Evolutionary conservation across 2,888 invertebrate species (phyloP), one percentile per base, ranked within the genome.

Genomic region (Callinectes sapidus): DNA sequence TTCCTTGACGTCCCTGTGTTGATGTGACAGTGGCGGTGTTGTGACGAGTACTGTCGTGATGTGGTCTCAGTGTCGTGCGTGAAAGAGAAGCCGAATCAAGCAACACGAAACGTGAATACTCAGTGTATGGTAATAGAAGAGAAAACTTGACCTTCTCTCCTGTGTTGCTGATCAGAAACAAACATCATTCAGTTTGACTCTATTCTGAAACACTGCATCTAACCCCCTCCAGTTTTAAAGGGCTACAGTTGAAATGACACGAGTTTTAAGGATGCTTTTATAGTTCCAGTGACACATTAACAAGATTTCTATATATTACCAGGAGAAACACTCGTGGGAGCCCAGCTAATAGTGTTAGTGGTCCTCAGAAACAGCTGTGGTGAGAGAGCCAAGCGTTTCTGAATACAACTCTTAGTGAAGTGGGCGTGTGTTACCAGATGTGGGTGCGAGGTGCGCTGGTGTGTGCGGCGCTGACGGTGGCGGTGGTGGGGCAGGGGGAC

Each of bases 401-500:
- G 48, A 48, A 48, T 48, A 48, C 48, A 48, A 10, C 48, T 6
- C 32, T 35, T 14, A 16, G 81, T 35, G 16, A 32, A 28, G 81
- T 16, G 81, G 32, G 81, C 35, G 81, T 35, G 81, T 81, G 35
- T 2, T 35, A 2, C 32, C 55, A 55, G 88, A 88, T 88, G 88
- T 55, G 88, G 54, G 48, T 16, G 88, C 54, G 48, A 54, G 55
- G 48, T n/a, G 54, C 55, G 88, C 54, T 54, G 88, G 32, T 88
- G 48, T 48, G 48, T 48, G 88, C 42, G 88, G 48, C 55, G n/a
- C 71, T 71, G 71, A 71, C 71, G 54, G 88, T 55, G 71, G 71
- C 71, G 32, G 88, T 54, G 88, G 88, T 48, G 28, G 88, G 55
- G 54, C 54, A 88, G 61, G 88, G 32, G 55, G 88, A 88, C 55